These are phyloP conservation scores for Microctenopoma stevenorrisi DNA, from an alignment of 2,797 vertebrate species.

Conservation along the genomic window DNA sequence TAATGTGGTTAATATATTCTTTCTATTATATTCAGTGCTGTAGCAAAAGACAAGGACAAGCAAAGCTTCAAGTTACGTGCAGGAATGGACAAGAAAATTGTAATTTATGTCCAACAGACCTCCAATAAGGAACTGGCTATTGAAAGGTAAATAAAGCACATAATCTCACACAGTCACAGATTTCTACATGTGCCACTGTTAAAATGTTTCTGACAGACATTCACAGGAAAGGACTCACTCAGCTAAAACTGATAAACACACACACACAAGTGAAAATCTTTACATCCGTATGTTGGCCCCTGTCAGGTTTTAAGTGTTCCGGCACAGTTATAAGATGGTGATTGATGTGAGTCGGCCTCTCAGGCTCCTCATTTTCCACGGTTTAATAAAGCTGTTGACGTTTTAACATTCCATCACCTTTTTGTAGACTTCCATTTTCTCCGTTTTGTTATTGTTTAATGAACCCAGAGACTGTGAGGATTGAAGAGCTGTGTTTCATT, in stretches of 20 bases:
- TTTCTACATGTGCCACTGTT: neutral
- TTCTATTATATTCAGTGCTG: constrained; percentile 83
- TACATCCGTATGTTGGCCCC: constrained; percentile 29
- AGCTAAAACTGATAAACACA: constrained; percentile 50
- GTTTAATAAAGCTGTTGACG: constrained; percentile 53
- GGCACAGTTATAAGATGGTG: constrained; percentile 34
- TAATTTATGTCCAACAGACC: constrained; percentile 96
- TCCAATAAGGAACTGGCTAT: constrained; percentile 98
- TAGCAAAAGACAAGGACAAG: constrained; percentile 98
- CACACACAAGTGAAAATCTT: constrained; percentile 36
- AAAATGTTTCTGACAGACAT: constrained; percentile 14
- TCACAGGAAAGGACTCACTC: constrained; percentile 47
- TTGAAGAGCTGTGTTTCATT: constrained; percentile 60
- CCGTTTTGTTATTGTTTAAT: constrained; percentile 62
- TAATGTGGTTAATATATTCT: neutral
- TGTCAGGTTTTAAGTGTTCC: constrained; percentile 50
- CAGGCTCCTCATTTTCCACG: constrained; percentile 47
- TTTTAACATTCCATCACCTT: constrained; percentile 59
- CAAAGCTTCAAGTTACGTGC: constrained; percentile 98
- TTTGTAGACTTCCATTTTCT: constrained; percentile 38
- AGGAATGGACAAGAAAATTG: constrained; percentile 98
- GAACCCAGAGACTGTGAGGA: constrained; percentile 36
- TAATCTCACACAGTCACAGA: neutral
- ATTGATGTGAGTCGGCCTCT: constrained; percentile 37
- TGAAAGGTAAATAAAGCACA: constrained; percentile 87